Evolutionary conservation across 1,140 invertebrate genomes (phyloP), one percentile per base, ranked within the genome.

Genomic region (Pantala flavescens): DNA sequence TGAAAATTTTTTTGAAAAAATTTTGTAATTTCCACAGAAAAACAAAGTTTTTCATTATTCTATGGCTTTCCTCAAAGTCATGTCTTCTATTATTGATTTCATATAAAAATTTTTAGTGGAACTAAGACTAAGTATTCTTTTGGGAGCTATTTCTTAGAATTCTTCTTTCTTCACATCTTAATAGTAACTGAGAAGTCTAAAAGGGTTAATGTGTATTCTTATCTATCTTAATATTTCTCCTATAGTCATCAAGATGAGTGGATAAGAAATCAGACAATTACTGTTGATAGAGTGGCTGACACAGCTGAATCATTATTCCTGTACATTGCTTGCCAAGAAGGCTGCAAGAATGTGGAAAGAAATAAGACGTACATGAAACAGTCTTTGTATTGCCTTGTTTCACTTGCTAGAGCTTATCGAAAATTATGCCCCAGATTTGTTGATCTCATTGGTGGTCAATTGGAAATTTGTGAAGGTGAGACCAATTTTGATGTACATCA

Each of bases 301-400:
- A 87, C 87, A 24, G 81, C 92, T 12, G 90, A 93, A 81, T 89
- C 89, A 7, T 80, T 93, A 23, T 88, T 93, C 12, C 85, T 92
- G n/a, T 81, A 90, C 0, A 81, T 91, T 0, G 82, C 80, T 28
- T 80, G 77, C 75, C 81, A 79, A 5, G 78, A 85, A 43, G 82
- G 84, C 28, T 19, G n/a, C 12, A 63, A 63, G 12, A 63, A 63
- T 21, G 16, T 21, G n/a, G 82, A 85, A 21, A 84, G 86, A 74
- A 84, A 87, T 77, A 81, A 87, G 0, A 82, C 84, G 77, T 86
- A 90, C 36, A 79, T 91, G 14, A 88, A 88, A 80, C 83, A 88
- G 0, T 88, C 87, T 43, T 79, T 94, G 16, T 84, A 86, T 23
- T 92, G 91, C 80, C 87, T 89, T 74, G 90, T 94, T 49, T 87